Evolutionary conservation across 1,140 invertebrate genomes (phyloP).

Genomic region (Aporrectodea caliginosa): DNA sequence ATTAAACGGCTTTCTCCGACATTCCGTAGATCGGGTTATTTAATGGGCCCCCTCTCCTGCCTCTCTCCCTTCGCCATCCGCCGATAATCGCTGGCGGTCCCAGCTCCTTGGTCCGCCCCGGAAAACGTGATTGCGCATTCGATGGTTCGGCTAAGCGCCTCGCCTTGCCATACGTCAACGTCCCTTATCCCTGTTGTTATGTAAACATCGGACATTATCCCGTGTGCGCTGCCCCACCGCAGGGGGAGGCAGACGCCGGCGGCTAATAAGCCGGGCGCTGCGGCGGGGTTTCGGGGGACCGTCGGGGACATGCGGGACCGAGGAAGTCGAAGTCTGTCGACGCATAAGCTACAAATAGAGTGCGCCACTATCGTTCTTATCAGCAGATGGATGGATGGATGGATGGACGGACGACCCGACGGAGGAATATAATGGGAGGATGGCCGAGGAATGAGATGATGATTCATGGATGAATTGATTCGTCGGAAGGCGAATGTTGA

Average conservation of each 20-base stretch:
- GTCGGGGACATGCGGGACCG: too few species aligned
- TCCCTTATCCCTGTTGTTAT: background rate
- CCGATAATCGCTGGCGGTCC: background rate
- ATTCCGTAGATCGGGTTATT: background rate
- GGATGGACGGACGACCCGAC: too few species aligned
- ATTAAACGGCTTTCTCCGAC: background rate
- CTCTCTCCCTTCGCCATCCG: too few species aligned
- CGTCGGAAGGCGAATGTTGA: too few species aligned
- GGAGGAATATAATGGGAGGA: too few species aligned
- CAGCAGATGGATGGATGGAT: too few species aligned
- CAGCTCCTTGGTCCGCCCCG: background rate
- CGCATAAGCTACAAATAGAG: too few species aligned
- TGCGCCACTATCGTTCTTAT: too few species aligned
- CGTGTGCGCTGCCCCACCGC: too few species aligned
- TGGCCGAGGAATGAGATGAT: background rate
- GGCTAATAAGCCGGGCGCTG: background rate
- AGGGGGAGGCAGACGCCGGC: background rate
- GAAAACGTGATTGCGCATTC: background rate
- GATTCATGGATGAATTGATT: background rate
- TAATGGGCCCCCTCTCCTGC: background rate
- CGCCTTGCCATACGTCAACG: background rate
- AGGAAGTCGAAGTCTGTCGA: too few species aligned
- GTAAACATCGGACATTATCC: conserved; percentile 2
- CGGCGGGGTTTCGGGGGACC: background rate
- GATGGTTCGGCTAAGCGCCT: background rate